Percentiles rank a stretch among this genome's conserved stretches.
Conservation (phyloP, 2,888 invertebrate species). For the Reticulitermes lucifugus region DNA sequence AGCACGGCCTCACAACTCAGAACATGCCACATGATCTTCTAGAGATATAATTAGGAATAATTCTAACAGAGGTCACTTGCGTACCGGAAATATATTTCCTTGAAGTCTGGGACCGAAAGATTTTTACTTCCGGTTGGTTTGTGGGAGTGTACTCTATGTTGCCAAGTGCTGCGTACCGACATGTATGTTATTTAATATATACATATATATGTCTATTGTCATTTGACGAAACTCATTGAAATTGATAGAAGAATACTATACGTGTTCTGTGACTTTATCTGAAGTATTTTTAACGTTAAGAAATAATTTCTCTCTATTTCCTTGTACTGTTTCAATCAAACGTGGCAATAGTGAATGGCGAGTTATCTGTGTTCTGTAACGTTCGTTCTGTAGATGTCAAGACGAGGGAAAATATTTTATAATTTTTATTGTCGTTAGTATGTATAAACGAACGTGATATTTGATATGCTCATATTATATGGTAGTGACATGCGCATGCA, state of each 20-base stretch:
- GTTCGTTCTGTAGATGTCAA: conserved; percentile 1
- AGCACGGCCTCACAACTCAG: too few species aligned
- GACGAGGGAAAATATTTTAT: neutral
- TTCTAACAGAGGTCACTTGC: neutral
- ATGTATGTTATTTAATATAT: neutral
- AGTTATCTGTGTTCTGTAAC: neutral
- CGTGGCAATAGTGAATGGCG: conserved; percentile 2
- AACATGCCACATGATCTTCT: too few species aligned
- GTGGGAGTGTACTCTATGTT: conserved; percentile 37
- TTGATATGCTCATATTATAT: neutral
- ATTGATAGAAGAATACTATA: neutral
- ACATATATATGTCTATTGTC: neutral
- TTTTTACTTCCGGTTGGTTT: conserved; percentile 16
- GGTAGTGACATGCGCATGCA: neutral
- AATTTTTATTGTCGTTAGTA: neutral
- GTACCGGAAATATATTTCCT: neutral
- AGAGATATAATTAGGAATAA: neutral
- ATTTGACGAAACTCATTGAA: neutral
- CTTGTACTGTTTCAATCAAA: neutral
- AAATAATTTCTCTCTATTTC: conserved; percentile 2
- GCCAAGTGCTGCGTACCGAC: neutral
- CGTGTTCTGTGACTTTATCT: neutral
- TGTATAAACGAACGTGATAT: neutral
- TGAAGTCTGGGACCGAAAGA: too few species aligned
- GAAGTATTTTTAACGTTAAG: neutral